These are phyloP conservation scores for Cyanistes caeruleus DNA, from an alignment of 2,113 vertebrate species.

Conservation along the genomic window DNA sequence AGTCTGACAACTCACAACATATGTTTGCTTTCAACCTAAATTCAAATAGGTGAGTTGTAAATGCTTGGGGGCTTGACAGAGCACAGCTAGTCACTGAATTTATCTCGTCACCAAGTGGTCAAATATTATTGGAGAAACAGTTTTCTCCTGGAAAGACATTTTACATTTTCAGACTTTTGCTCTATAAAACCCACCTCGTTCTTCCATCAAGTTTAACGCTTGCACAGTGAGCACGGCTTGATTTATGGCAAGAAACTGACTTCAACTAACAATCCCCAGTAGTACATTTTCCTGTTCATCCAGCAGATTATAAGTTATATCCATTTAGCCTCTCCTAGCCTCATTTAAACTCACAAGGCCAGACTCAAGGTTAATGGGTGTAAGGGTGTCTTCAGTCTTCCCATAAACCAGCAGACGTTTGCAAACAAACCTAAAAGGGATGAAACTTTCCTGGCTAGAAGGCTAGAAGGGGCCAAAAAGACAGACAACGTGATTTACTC, in stretches of 20 bases:
- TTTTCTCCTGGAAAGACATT: constrained; percentile 9
- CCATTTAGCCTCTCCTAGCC: constrained; percentile 1
- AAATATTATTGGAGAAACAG: constrained; percentile 25
- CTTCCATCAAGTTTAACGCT: not conserved
- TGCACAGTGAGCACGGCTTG: fast-evolving
- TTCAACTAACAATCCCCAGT: not conserved
- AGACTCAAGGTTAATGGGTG: not conserved
- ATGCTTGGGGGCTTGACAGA: constrained; percentile 50
- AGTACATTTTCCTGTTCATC: constrained; percentile 16
- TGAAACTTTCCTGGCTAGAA: not conserved
- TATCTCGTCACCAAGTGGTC: constrained; percentile 34
- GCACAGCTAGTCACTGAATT: not conserved
- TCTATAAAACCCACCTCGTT: not conserved
- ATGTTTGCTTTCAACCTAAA: constrained; percentile 8
- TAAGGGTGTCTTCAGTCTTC: not conserved
- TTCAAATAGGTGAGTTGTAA: not conserved
- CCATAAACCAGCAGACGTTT: not conserved
- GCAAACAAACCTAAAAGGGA: not conserved
- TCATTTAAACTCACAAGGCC: constrained; percentile 3
- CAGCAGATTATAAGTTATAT: not conserved
- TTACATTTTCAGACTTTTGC: constrained; percentile 55
- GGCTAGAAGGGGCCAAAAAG: not conserved
- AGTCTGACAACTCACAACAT: not conserved
- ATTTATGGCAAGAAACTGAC: not conserved
- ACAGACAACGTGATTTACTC: not conserved